A percentile compares a stretch with the other conserved stretches of the same genome.
These are phyloP conservation scores for Chionodraco myersi DNA, from an alignment of 2,113 vertebrate genomes.

Conservation along the genomic window DNA sequence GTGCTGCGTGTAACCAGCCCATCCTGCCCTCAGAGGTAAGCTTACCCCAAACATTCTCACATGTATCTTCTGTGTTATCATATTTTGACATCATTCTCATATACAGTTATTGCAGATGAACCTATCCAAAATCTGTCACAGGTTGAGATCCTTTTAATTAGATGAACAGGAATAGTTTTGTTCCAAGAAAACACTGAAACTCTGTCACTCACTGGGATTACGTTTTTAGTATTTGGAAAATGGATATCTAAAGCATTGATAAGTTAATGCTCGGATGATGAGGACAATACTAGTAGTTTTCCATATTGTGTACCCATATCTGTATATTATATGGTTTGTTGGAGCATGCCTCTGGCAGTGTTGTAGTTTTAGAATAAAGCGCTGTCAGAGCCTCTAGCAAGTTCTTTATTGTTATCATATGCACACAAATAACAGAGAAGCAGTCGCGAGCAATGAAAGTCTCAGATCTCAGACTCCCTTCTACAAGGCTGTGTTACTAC, in stretches of 20 bases:
- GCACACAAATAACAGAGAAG: too few species aligned
- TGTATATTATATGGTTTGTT: neutral
- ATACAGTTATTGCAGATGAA: neutral
- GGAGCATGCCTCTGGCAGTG: neutral
- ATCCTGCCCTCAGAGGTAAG: slow-evolving; percentile 95
- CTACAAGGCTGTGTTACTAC: too few species aligned
- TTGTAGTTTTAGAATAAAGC: neutral
- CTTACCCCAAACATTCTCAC: neutral
- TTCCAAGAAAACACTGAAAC: neutral
- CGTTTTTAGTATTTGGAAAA: neutral
- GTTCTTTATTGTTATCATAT: too few species aligned
- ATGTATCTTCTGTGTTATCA: neutral
- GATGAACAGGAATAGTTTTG: neutral
- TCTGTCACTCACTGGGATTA: neutral
- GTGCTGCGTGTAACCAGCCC: slow-evolving; percentile 92
- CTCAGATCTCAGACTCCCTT: too few species aligned
- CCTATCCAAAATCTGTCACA: neutral
- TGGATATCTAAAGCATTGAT: neutral
- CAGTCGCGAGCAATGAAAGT: too few species aligned
- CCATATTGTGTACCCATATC: too few species aligned
- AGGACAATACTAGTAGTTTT: neutral
- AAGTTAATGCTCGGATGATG: neutral
- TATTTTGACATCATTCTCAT: neutral
- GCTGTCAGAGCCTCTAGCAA: neutral
- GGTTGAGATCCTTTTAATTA: neutral